A percentile compares a stretch with the other conserved stretches of the same genome.
These are phyloP conservation scores for Charaxes varanes DNA, from an alignment of 1,140 invertebrate species.

Conservation along the genomic window DNA sequence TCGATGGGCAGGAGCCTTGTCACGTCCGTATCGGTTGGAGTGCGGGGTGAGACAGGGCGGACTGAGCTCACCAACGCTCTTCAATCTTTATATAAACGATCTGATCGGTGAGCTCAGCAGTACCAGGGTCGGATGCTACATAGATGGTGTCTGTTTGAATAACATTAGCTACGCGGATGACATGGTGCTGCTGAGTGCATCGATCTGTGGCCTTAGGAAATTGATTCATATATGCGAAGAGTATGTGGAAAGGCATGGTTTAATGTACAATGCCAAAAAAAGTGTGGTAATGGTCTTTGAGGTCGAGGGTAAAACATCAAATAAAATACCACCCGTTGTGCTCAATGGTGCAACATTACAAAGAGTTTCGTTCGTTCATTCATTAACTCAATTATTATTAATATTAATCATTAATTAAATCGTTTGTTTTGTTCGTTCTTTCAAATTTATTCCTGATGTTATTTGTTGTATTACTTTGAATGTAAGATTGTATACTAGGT, in stretches of 20 bases:
- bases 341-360: too few relatives aligned
- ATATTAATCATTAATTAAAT: too few relatives aligned
- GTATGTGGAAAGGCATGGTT: not conserved
- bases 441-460: too few relatives aligned
- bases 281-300: not conserved
- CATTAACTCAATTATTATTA: too few relatives aligned
- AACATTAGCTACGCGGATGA: conserved; percentile 6
- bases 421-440: too few relatives aligned
- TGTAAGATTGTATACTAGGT: too few relatives aligned
- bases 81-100: conserved; percentile 9
- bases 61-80: conserved; percentile 6
- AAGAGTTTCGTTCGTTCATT: too few relatives aligned
- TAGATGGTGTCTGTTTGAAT: conserved; percentile 3
- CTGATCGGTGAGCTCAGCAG: conserved; percentile 10
- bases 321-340: too few relatives aligned
- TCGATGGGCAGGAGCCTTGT: conserved; percentile 2
- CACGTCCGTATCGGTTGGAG: conserved; percentile 7
- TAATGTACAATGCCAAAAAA: not conserved
- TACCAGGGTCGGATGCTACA: conserved; percentile 1
- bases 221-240: not conserved
- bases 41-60: conserved; percentile 13
- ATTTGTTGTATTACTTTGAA: too few relatives aligned
- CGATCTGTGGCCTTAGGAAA: not conserved
- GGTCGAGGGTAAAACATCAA: not conserved
- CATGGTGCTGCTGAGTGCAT: conserved; percentile 10